Percentiles rank a stretch among this genome's conserved stretches.
phyloP scores from a whole-genome alignment of 2,888 invertebrate species.

The Macaria liturata region DNA sequence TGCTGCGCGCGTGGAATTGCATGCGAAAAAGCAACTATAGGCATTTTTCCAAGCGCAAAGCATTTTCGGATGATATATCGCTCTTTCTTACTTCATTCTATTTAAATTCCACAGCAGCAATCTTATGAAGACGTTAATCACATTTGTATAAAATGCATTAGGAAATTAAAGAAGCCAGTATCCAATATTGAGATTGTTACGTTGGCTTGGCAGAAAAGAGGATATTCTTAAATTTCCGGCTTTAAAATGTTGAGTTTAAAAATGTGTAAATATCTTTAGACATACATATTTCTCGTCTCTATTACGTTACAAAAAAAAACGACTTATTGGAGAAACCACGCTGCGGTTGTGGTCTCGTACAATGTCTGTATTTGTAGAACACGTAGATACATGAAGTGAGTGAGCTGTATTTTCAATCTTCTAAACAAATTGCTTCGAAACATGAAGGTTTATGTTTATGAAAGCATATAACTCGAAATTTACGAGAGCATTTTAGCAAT shows the following conservation, averaged over 20 bases:
- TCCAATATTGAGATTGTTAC: neutral
- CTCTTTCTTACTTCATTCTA: too few species aligned
- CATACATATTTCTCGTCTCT: neutral
- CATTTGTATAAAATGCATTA: constrained; percentile 3
- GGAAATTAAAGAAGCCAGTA: neutral
- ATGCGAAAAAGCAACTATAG: too few species aligned
- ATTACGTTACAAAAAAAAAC: constrained; percentile 1
- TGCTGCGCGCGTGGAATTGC: too few species aligned
- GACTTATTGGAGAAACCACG: constrained; percentile 2
- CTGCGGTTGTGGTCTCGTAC: neutral
- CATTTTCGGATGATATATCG: too few species aligned
- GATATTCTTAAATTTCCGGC: constrained; percentile 2
- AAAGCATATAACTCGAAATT: constrained; percentile 11
- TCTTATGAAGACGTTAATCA: neutral
- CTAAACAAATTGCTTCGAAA: constrained; percentile 1
- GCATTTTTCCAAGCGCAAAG: too few species aligned
- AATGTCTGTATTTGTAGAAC: too few species aligned
- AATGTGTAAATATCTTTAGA: neutral
- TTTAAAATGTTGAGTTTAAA: neutral
- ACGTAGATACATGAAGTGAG: neutral
- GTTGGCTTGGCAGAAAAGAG: neutral
- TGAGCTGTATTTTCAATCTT: constrained; percentile 6
- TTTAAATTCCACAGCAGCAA: too few species aligned
- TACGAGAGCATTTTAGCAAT: constrained; percentile 8
- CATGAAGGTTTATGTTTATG: constrained; percentile 9